Base-by-base conservation (phyloP, 2,797 vertebrate genomes). In the Pachyuromys duprasi region DNA sequence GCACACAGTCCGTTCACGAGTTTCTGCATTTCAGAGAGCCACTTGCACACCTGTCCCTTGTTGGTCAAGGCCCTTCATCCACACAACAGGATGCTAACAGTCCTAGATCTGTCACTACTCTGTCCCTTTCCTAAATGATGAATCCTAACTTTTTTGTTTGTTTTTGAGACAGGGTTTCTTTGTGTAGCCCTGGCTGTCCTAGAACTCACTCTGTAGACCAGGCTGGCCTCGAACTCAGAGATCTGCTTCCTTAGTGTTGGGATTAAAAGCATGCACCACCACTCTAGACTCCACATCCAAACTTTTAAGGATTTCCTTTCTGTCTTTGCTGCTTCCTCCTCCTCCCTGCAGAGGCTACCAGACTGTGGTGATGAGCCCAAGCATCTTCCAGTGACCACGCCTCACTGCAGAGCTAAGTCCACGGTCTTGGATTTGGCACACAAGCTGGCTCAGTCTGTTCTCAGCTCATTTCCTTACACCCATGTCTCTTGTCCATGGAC, bases 361-460 rank as follows among this genome's bases (percentile, higher is more conserved):
- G 22, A 62, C 39, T 62, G 3, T 55, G 57, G 60, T 15, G 20
- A 17, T n/a, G n/a, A 20, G 0, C 0, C 8, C 60, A 4, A 39
- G 4, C 6, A 2, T 0, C 1, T 31, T 6, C 49, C 49, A 45
- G 72, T 2, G 31, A 36, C 49, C 39, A 4, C 3, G 0, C 13
- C 3, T 49, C 33, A 2, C 49, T 5, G 13, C 76, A 62, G 28
- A 57, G 53, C 17, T 33, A 22, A 70, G 28, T 18, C 78, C 7
- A 9, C 36, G 14, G 22, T 1, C 39, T 9, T n/a, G 14, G 45
- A 4, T 67, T 42, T n/a, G 22, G 15, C 26, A 8, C 42, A 28
- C n/a, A 2, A 26, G 12, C 33, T 1, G 13, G 24, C 36, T 5
- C 20, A 1, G 3, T 31, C 33, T 28, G 53, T 7, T 70, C 74